Evolutionary conservation across 2,888 invertebrate species (phyloP), one percentile per base, ranked within the genome.

Genomic region (Lutraria lutraria): DNA sequence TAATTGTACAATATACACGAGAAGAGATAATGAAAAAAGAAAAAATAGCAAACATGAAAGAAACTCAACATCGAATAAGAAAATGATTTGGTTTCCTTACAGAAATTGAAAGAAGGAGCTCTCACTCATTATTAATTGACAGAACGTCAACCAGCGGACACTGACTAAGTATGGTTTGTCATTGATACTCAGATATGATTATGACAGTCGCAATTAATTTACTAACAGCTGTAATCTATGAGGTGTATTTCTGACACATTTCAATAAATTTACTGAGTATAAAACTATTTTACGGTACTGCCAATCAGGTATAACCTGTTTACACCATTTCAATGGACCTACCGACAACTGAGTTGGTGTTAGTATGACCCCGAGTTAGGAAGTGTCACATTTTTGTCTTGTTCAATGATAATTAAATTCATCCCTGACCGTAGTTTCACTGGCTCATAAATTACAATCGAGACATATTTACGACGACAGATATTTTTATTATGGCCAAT

Each of bases 381-480:
- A 82, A 25, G 34, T 82, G 63, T 82, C 82, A 82, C 82, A 31
- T 60, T 60, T 43, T 60, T 82, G 76, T 76, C 76, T 76, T 31
- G 25, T 82, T 82, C 34, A n/a, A 31, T 60, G n/a, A 31, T 13
- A 60, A 83, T 83, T 52, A 83, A 83, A 85, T 85, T 85, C 53
- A 54, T 21, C 85, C 85, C 31, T 85, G 85, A 85, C 85, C 85
- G 76, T 31, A 8, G 15, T 25, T 29, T 56, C 79, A 56, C 85
- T 79, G 2, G 76, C 12, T 31, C 25, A 29, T 85, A 85, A 79
- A 85, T 85, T 85, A 79, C 53, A 79, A 79, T 31, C 15, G 29
- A 25, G 85, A 85, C 85, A 85, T 79, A 0, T 85, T 85, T 76
- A 85, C 72, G 54, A 31, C 16, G 8, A 15, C 15, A 13, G 29